Evolutionary conservation across 2,888 invertebrate species (phyloP), one percentile per base, ranked within the genome.

Genomic region (Orthonychiurus folsomi): DNA sequence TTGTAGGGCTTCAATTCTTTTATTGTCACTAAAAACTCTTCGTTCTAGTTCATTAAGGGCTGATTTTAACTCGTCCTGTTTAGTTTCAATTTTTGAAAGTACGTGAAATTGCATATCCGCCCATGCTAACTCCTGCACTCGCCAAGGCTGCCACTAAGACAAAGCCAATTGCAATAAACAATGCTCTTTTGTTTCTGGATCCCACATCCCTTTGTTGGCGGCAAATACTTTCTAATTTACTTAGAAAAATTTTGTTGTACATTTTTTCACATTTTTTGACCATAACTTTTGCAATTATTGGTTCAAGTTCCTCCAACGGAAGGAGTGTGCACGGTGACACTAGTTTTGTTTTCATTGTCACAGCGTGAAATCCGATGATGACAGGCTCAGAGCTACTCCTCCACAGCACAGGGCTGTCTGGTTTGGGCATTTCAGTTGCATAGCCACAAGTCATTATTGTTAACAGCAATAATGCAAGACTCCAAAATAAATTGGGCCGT

Each of bases 181-280:
- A 9, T 9, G 15, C 37, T 37, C 37, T 37, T 37, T 15, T 37
- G 5, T 37, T 37, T 15, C 37, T 37, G 9, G 9, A 5, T 37
- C 37, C 37, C 15, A 37, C 9, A 9, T 37, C 37, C 15, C 15
- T 37, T 37, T 37, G 37, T 5, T 21, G 21, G 15, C 24, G 55
- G 55, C 55, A 55, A 9, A 55, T 55, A 9, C 25, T 21, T 25
- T 55, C 55, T 25, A 55, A 25, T 3, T 55, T 25, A 23, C 12
- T 23, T 25, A 55, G 55, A 55, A 55, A 55, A 24, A 55, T 21
- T 25, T 55, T n/a, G 15, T 55, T 25, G 18, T 55, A 55, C 3
- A 12, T 15, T 12, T 55, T 55, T 3, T 37, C 37, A 37, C 37
- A 37, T 37, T 37, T 5, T 37, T 37, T 37, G 9, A 9, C 15